These are phyloP conservation scores for Hylaea fasciaria DNA, from an alignment of 2,888 invertebrate species.

Conservation along the genomic window DNA sequence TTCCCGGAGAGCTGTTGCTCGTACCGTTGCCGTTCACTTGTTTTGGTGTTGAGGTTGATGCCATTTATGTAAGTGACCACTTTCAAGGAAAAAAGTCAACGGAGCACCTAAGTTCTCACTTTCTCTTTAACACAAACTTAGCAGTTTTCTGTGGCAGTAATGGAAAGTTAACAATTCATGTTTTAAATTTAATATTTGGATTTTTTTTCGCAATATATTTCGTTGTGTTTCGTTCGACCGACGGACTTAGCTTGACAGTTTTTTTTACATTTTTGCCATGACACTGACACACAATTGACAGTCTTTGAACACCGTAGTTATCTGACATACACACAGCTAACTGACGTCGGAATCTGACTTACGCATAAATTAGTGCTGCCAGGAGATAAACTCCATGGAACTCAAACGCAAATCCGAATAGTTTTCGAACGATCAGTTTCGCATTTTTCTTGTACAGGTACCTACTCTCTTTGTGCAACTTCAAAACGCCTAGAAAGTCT, in stretches of 20 bases:
- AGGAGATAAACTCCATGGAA: too few relatives aligned
- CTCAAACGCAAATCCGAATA: too few relatives aligned
- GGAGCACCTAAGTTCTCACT: conserved; percentile 33
- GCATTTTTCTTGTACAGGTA: too few relatives aligned
- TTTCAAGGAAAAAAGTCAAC: conserved; percentile 30
- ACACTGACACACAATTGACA: too few relatives aligned
- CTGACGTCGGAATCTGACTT: too few relatives aligned
- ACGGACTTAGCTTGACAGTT: conserved; percentile 8
- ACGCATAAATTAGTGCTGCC: too few relatives aligned
- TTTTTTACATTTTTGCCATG: too few relatives aligned
- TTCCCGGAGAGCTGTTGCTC: conserved; percentile 73
- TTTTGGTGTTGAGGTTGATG: conserved; percentile 77
- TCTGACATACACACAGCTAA: too few relatives aligned
- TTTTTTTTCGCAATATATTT: conserved; percentile 24
- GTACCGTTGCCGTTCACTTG: conserved; percentile 71
- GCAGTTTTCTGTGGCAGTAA: conserved; percentile 17
- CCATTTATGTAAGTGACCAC: conserved; percentile 62
- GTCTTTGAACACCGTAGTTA: too few relatives aligned
- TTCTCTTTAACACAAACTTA: conserved; percentile 38
- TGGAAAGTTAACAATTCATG: conserved; percentile 23
- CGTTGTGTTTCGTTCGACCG: conserved; percentile 24
- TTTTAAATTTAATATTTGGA: conserved; percentile 15
- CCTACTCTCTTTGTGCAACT: too few relatives aligned
- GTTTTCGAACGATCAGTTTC: too few relatives aligned
- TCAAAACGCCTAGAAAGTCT: too few relatives aligned